Evolutionary conservation across 2,113 vertebrate species (phyloP).

Genomic region (Microtus pennsylvanicus): DNA sequence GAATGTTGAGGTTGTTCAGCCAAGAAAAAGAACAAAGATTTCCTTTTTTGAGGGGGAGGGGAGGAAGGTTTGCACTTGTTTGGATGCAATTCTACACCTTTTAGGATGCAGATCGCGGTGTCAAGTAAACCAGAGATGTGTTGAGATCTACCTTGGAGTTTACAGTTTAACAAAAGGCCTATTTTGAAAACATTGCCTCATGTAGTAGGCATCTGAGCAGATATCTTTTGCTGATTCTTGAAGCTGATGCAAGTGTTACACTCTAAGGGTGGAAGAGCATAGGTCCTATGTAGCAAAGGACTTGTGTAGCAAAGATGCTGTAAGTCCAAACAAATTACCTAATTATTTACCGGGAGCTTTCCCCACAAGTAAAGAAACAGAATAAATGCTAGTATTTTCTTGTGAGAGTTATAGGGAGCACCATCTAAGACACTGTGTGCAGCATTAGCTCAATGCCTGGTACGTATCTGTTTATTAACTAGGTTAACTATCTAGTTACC

Average conservation of each 20-base stretch:
- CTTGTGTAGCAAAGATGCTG: conserved; percentile 20
- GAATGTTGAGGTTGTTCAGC: conserved; percentile 47
- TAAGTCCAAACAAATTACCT: conserved; percentile 38
- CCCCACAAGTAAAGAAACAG: background rate
- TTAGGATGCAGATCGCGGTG: conserved; percentile 66
- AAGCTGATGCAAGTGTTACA: conserved; percentile 23
- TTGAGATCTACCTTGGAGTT: conserved; percentile 33
- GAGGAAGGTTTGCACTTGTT: conserved; percentile 55
- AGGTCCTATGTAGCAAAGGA: background rate
- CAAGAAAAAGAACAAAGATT: conserved; percentile 52
- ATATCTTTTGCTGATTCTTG: conserved; percentile 49
- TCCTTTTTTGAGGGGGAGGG: conserved; percentile 1
- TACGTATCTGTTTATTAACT: background rate
- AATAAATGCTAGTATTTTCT: conserved; percentile 44
- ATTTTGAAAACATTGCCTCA: conserved; percentile 61
- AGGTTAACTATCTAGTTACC: background rate
- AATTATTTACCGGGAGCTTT: background rate
- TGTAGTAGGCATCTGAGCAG: conserved; percentile 10
- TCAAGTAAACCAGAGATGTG: conserved; percentile 5
- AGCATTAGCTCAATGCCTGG: background rate
- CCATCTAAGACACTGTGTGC: background rate
- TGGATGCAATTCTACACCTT: conserved; percentile 51
- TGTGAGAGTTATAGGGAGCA: background rate
- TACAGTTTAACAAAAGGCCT: conserved; percentile 60
- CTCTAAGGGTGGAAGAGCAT: background rate